Evolutionary conservation across 2,797 vertebrate genomes (phyloP), one percentile per base, ranked within the genome.

Genomic region (Cynodonichthys magdalenae): DNA sequence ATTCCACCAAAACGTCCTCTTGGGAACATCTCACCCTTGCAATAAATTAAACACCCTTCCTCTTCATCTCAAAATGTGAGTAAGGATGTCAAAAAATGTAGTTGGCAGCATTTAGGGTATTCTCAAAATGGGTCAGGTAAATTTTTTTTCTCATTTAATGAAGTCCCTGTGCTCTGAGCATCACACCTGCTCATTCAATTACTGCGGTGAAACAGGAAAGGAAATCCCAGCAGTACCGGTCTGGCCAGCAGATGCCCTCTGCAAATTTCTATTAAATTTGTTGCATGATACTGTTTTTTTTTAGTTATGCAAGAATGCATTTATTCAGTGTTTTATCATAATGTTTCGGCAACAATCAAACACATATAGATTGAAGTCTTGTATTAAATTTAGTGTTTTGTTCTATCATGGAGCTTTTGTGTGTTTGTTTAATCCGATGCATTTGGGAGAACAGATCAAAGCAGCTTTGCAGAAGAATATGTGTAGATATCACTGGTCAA

Each of bases 131-230:
- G 85, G 87, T 90, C 89, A 86, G 66, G 64, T 71, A 73, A 78
- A 85, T 77, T 56, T 80, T 83, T 59, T 83, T 59, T 81, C 55
- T 77, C 83, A 75, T 77, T 72, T 86, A 88, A 91, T 89, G 80
- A 91, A 90, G 82, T 90, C 87, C 80, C 85, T 52, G 63, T 53
- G 79, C 80, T 71, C 75, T 10, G 66, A 63, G 79, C 70, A 67
- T 77, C 75, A 73, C 79, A 89, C 79, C 80, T 85, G 85, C 77
- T 68, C 71, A 18, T 90, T 90, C 82, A 88, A 85, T 90, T 87
- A 89, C 84, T 58, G 29, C 71, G 29, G 67, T 70, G 68, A 82
- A 77, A 63, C 53, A 48, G 62, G 63, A 79, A 9, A 52, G 81
- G 70, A 83, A 83, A 82, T 83, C 87, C 83, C 65, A 55, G 36